phyloP scores from a whole-genome alignment of 2,113 vertebrate genomes.

The Scalopus aquaticus region DNA sequence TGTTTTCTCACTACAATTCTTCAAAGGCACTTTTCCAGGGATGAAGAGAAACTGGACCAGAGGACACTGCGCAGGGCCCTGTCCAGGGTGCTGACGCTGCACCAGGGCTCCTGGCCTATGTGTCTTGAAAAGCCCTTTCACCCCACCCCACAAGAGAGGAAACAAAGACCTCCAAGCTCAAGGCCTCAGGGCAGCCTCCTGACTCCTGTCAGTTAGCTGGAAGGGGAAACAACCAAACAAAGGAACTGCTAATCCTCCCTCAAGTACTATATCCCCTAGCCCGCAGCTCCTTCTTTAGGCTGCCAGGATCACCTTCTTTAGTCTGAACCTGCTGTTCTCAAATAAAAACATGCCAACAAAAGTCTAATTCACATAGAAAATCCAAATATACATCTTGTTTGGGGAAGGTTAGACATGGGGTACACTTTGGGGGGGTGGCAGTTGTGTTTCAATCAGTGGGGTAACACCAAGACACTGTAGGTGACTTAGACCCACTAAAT shows the following conservation, averaged over 20 bases:
- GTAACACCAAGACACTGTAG: neutral
- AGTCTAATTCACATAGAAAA: neutral
- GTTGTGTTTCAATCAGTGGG: neutral
- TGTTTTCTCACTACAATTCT: neutral
- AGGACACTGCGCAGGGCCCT: neutral
- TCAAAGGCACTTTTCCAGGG: neutral
- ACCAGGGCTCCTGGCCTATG: neutral
- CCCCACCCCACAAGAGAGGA: neutral
- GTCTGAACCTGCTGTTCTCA: neutral
- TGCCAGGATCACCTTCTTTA: neutral
- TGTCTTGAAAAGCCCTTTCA: neutral
- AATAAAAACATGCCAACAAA: neutral
- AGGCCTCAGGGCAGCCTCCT: conserved; percentile 3
- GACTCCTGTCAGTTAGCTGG: neutral
- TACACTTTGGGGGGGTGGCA: neutral
- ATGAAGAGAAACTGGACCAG: neutral
- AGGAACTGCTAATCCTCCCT: neutral
- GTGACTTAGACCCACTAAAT: neutral
- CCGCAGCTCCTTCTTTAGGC: neutral
- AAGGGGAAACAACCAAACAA: conserved; percentile 58
- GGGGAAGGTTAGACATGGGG: neutral
- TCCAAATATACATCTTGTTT: neutral
- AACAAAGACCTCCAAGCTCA: conserved; percentile 65
- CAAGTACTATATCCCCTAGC: neutral
- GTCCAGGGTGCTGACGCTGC: conserved; percentile 77